phyloP scores from a whole-genome alignment of 2,797 vertebrate species.

The Hybognathus amarus region DNA sequence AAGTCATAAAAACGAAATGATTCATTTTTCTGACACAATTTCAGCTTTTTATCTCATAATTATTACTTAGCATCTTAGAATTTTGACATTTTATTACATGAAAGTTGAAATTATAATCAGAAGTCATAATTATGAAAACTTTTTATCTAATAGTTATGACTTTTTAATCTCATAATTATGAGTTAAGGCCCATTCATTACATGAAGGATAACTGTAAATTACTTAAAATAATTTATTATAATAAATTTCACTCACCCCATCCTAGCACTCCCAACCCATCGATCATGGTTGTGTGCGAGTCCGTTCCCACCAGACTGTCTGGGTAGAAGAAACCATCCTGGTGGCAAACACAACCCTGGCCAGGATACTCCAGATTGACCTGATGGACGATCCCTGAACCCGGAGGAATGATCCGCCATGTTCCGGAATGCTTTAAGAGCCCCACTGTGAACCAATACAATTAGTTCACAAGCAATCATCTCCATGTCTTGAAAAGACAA shows the following conservation, averaged over 20 bases:
- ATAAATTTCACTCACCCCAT: conserved; percentile 85
- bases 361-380: conserved; percentile 96
- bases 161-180: neutral
- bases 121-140: neutral
- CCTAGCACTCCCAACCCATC: conserved; percentile 94
- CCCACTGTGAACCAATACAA: conserved; percentile 82
- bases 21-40: no score
- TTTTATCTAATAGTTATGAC: neutral
- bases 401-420: conserved; percentile 95
- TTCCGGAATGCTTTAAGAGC: conserved; percentile 94
- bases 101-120: no score
- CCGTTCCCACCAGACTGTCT: conserved; percentile 96
- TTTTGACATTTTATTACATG: neutral
- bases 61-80: neutral
- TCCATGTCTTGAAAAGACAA: neutral
- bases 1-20: no score
- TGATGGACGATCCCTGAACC: conserved; percentile 98
- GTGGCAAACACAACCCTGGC: conserved; percentile 93
- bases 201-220: neutral
- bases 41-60: no score
- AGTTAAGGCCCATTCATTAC: neutral
- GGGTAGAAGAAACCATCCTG: conserved; percentile 90
- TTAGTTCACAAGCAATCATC: conserved; percentile 6
- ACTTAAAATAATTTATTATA: neutral
- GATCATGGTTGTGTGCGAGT: conserved; percentile 99